phyloP scores from a whole-genome alignment of 2,113 vertebrate genomes.

The Lathamus discolor region DNA sequence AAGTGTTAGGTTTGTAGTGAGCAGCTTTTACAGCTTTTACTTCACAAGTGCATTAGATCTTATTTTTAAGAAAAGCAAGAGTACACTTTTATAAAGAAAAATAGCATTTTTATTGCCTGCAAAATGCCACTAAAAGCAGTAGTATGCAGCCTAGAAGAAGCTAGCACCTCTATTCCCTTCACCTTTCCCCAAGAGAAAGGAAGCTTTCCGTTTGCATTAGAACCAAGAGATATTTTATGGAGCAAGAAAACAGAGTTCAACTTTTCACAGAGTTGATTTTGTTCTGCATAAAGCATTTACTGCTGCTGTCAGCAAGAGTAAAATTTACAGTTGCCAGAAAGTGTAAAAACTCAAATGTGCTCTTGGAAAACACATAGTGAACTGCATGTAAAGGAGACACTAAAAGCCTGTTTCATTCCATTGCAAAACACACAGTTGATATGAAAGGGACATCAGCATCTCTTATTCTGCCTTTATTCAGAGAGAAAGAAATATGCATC shows the following conservation, averaged over 20 bases:
- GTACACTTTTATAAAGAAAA: not conserved
- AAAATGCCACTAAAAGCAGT: conserved; percentile 22
- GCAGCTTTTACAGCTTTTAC: conserved; percentile 9
- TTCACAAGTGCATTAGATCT: not conserved
- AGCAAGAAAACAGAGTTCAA: conserved; percentile 63
- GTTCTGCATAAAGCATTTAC: conserved; percentile 66
- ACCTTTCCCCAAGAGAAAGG: conserved; percentile 30
- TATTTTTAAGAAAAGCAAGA: not conserved
- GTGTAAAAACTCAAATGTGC: conserved; percentile 46
- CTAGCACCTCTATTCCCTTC: conserved; percentile 10
- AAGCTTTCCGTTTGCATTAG: conserved; percentile 53
- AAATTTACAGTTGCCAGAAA: conserved; percentile 67
- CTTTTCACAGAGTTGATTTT: conserved; percentile 60
- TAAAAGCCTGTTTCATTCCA: conserved; percentile 48
- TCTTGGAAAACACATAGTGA: conserved; percentile 45
- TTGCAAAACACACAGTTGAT: conserved; percentile 49
- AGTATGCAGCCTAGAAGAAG: not conserved
- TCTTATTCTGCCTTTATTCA: conserved; percentile 44
- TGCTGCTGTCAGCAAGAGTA: conserved; percentile 65
- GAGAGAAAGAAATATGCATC: conserved; percentile 10
- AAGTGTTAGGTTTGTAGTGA: not conserved
- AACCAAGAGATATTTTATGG: conserved; percentile 47
- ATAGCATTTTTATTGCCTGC: not conserved
- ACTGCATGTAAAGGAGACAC: conserved; percentile 51
- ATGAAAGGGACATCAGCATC: conserved; percentile 35